Base-by-base conservation (phyloP, 2,113 vertebrate genomes). In the Limanda limanda region DNA sequence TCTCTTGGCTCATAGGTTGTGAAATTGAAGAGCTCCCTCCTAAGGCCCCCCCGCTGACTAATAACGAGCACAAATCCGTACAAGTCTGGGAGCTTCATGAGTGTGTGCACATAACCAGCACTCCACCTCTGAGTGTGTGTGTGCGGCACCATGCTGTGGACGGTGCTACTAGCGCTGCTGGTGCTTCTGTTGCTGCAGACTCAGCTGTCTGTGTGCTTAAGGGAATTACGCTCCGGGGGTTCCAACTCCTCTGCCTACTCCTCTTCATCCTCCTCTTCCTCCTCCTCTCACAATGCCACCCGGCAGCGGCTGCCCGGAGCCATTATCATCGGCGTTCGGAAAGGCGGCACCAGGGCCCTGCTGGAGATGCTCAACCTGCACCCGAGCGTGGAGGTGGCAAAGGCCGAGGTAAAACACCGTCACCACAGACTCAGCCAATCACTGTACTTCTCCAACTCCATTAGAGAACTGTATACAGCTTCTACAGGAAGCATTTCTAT, bases 351-450 rank as follows among this genome's bases (percentile, higher is more conserved):
- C 0, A 92, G 95, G 52, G 95, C 95, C 4, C 87, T 95, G 70
- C 87, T 95, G 65, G 95, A 95, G 88, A 95, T 95, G 95, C 94
- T 96, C 25, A 94, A 93, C 82, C 91, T 96, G 48, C 95, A 96
- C 68, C 95, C 95, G 3, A 88, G 95, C 14, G 92, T 96, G 60
- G 94, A 93, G 5, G 95, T 94, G 31, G 95, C 95, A 23, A 94
- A 92, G 57, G 92, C 94, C 0, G 95, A 95, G 90, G 92, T 93
- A 78, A 88, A 64, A 13, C 13, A 71, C 7, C 8, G 3, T 59
- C 18, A 31, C 31, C 31, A 31, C 31, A 51, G 35, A 37, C 10
- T 10, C 35, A 37, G 8, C 35, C 9, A 8, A 37, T 37, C 7
- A 10, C 35, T 31, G 31, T 31, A 31, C 31, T 31, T 31, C 31